phyloP scores from a whole-genome alignment of 2,888 invertebrate species.

The Eupithecia centaureata region DNA sequence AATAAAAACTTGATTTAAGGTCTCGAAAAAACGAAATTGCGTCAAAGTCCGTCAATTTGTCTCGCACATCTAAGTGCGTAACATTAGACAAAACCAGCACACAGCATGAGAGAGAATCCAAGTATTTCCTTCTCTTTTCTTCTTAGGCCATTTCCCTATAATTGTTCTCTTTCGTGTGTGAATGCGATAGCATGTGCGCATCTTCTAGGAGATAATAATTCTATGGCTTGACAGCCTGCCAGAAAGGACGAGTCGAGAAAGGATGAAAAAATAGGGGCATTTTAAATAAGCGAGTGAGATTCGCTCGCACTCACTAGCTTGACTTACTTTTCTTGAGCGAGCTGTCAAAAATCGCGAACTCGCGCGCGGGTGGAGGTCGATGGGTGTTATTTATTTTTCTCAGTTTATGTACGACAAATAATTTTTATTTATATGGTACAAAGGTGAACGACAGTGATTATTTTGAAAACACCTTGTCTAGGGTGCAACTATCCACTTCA shows the following conservation, averaged over 20 bases:
- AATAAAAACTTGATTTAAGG: too few relatives aligned
- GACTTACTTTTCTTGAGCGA: too few relatives aligned
- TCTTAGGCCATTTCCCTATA: too few relatives aligned
- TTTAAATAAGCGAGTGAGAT: constrained; percentile 49
- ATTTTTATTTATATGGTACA: background rate
- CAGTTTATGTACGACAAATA: background rate
- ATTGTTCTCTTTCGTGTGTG: too few relatives aligned
- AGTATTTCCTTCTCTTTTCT: too few relatives aligned
- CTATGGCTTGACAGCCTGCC: background rate
- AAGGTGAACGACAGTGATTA: constrained; percentile 11
- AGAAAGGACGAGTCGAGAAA: constrained; percentile 41
- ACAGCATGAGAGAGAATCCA: too few relatives aligned
- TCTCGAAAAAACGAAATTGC: too few relatives aligned
- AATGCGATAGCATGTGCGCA: too few relatives aligned
- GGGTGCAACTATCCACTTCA: constrained; percentile 59
- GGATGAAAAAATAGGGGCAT: constrained; percentile 59
- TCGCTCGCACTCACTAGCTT: constrained; percentile 39
- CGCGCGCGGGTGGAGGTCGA: constrained; percentile 5
- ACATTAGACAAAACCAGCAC: too few relatives aligned
- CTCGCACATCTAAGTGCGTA: too few relatives aligned
- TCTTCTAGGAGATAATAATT: too few relatives aligned
- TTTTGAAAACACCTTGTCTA: constrained; percentile 40
- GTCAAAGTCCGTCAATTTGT: too few relatives aligned
- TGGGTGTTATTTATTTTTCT: constrained; percentile 3
- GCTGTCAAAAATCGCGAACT: constrained; percentile 15